phyloP scores from a whole-genome alignment of 2,113 vertebrate genomes.

The mouse (Mus musculus) region DNA sequence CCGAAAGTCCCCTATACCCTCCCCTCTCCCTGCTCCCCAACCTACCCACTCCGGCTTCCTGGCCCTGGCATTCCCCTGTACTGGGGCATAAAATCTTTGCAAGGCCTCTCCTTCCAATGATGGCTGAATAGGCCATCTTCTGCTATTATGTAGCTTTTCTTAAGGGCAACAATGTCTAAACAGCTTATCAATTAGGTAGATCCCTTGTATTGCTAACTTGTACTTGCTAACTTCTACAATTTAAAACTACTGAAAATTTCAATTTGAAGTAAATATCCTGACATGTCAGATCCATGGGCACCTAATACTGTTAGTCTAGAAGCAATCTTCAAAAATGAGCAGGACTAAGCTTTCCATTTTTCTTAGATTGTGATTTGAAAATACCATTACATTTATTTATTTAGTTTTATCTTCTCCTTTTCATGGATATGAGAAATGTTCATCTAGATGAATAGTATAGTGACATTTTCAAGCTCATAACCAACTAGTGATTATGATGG shows the following conservation, averaged over 20 bases:
- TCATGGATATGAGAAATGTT: slow-evolving; percentile 14
- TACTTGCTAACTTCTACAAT: not conserved
- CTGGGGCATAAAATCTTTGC: too few species aligned
- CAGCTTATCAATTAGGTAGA: slow-evolving; percentile 42
- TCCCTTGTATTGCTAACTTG: slow-evolving; percentile 13
- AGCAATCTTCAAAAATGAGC: not conserved
- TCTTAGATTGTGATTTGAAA: slow-evolving; percentile 35
- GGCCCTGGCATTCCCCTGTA: too few species aligned
- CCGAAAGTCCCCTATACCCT: too few species aligned
- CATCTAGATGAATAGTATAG: not conserved
- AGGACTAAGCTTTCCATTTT: not conserved
- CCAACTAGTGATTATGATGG: not conserved
- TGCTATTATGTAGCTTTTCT: slow-evolving; percentile 2
- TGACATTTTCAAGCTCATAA: slow-evolving; percentile 31
- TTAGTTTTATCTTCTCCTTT: slow-evolving; percentile 11
- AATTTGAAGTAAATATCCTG: slow-evolving; percentile 34
- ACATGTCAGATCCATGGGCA: not conserved
- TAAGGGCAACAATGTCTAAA: slow-evolving; percentile 23
- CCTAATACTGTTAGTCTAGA: not conserved
- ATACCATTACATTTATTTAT: not conserved
- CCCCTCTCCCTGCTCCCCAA: too few species aligned
- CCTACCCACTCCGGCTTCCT: too few species aligned
- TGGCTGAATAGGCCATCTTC: too few species aligned
- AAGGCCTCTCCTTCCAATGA: too few species aligned
- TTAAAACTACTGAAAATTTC: slow-evolving; percentile 58